Evolutionary conservation across 30 jellyfish, hydroid and myxozoan genomes (phyloP).

Genomic region (Aurelia coerulea): DNA sequence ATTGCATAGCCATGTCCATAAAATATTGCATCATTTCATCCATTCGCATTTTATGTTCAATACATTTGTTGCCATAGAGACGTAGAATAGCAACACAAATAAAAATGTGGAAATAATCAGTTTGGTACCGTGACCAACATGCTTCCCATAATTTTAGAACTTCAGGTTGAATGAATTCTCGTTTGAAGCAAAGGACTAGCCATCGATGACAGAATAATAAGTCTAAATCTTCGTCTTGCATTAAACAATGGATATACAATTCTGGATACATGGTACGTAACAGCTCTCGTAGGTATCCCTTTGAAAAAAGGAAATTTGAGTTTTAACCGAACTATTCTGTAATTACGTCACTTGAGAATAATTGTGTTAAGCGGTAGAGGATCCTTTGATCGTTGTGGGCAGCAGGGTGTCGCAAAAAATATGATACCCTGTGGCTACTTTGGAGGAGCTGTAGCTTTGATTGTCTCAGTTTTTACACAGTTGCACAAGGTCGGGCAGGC

Average conservation of each 20-base stretch:
- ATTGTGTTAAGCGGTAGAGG: no score
- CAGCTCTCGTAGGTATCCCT: slow-evolving; percentile 92
- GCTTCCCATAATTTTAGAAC: slow-evolving; percentile 95
- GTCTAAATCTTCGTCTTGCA: slow-evolving; percentile 83
- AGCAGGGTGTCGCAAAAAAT: no score
- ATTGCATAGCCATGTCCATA: slow-evolving; percentile 87
- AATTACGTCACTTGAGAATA: no score
- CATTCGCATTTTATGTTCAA: slow-evolving; percentile 69
- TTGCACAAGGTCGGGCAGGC: no score
- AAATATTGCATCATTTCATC: slow-evolving; percentile 88
- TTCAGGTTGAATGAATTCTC: slow-evolving; percentile 89
- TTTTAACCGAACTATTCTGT: no score
- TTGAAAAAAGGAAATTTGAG: not conserved
- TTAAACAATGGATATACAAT: slow-evolving; percentile 74
- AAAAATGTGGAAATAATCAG: slow-evolving; percentile 93
- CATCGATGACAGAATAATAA: slow-evolving; percentile 97
- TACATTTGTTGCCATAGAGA: slow-evolving; percentile 72
- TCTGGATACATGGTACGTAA: slow-evolving; percentile 93
- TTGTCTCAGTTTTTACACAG: no score
- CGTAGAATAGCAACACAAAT: slow-evolving; percentile 83
- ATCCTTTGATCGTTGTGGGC: no score
- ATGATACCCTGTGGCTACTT: no score
- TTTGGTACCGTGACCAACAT: slow-evolving; percentile 97
- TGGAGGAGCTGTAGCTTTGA: no score
- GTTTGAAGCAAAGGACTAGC: slow-evolving; percentile 94